Conservation (phyloP, 2,888 invertebrate species). For the Lathronympha strigana region DNA sequence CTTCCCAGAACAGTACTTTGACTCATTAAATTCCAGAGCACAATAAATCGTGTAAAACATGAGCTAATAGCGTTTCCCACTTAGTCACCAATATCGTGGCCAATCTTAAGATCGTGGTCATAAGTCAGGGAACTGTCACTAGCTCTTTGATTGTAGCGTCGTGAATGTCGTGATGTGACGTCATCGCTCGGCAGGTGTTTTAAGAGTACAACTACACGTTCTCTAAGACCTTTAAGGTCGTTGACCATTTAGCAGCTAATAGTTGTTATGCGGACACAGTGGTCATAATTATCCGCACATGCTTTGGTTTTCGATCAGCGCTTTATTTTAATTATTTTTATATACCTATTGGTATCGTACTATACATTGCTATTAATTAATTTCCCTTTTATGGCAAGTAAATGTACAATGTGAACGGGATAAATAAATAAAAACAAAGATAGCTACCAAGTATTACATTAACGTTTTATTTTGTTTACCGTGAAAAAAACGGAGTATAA, state of each 20-base stretch:
- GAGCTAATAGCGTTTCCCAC: conserved; percentile 33
- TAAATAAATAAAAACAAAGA: too few relatives aligned
- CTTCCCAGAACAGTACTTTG: conserved; percentile 25
- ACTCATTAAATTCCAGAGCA: conserved; percentile 32
- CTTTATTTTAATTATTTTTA: background rate
- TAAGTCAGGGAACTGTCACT: conserved; percentile 68
- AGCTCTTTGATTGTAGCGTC: conserved; percentile 63
- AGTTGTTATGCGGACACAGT: background rate
- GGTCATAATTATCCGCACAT: background rate
- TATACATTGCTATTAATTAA: too few relatives aligned
- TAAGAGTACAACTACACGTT: conserved; percentile 33
- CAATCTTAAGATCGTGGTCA: conserved; percentile 42
- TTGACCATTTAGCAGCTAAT: conserved; percentile 3
- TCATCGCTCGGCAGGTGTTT: conserved; percentile 53
- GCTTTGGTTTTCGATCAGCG: background rate
- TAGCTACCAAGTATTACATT: too few relatives aligned
- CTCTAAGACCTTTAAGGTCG: conserved; percentile 15
- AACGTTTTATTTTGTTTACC: background rate
- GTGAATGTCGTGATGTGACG: conserved; percentile 73
- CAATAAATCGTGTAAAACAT: conserved; percentile 19
- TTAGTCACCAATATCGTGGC: conserved; percentile 32
- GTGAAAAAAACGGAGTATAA: background rate
- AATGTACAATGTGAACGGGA: too few relatives aligned
- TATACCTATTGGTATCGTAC: too few relatives aligned
- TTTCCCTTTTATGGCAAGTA: too few relatives aligned